These are phyloP conservation scores for Nerophis lumbriciformis DNA, from an alignment of 2,113 vertebrate species.

Conservation along the genomic window DNA sequence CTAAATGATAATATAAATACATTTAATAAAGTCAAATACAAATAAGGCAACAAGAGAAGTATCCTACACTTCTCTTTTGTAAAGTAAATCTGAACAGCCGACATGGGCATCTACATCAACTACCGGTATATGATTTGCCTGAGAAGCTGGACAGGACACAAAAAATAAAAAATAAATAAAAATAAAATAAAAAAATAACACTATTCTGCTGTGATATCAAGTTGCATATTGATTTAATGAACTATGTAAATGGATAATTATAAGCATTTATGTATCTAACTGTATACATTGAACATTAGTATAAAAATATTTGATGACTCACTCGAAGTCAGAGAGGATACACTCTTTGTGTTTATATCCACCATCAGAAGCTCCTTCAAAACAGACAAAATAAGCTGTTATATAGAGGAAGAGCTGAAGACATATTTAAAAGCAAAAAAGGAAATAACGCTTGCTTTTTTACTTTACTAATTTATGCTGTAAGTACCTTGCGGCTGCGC, in stretches of 20 bases:
- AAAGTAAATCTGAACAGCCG: too few relatives aligned
- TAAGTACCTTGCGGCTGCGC: conserved; percentile 78
- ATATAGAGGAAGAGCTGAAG: background rate
- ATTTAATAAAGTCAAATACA: too few relatives aligned
- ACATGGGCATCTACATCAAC: too few relatives aligned
- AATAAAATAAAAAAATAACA: too few relatives aligned
- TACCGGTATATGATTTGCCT: too few relatives aligned
- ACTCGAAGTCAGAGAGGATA: conserved; percentile 73
- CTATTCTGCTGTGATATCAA: too few relatives aligned
- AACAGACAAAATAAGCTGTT: conserved; percentile 5
- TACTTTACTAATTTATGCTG: background rate
- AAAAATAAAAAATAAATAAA: too few relatives aligned
- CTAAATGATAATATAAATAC: too few relatives aligned
- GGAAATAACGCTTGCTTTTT: background rate
- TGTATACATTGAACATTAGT: background rate
- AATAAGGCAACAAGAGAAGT: too few relatives aligned
- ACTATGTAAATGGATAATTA: background rate
- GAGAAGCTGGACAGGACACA: too few relatives aligned
- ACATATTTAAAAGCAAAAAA: background rate
- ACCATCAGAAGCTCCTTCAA: conserved; percentile 73
- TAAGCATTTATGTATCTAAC: background rate
- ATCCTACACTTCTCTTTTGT: too few relatives aligned
- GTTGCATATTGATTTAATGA: too few relatives aligned
- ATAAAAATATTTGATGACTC: conserved; percentile 29
- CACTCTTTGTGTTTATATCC: conserved; percentile 63